Conservation (phyloP, 2,113 vertebrate genomes). For the Cinclus mexicanus region DNA sequence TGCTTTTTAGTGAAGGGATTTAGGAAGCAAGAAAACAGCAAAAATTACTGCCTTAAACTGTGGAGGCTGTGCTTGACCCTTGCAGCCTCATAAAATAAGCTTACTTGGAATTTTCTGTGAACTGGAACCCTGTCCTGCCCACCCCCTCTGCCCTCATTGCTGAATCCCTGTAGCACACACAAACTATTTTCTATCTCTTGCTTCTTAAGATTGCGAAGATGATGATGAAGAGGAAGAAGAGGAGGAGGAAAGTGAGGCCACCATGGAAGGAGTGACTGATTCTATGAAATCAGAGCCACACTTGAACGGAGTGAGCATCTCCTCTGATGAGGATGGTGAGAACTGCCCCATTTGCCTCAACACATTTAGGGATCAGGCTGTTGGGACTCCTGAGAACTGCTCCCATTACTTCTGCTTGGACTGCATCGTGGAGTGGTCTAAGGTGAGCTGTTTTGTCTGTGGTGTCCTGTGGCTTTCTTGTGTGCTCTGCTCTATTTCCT, state of each 20-base stretch:
- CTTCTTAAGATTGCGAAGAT: conserved; percentile 61
- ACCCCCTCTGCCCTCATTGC: background rate
- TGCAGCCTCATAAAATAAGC: background rate
- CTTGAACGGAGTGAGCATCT: background rate
- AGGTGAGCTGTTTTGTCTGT: conserved; percentile 74
- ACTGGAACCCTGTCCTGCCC: background rate
- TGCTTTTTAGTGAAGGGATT: background rate
- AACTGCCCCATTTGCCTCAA: conserved; percentile 97
- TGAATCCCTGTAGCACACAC: background rate
- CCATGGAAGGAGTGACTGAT: background rate
- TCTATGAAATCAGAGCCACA: conserved; percentile 28
- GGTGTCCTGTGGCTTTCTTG: background rate
- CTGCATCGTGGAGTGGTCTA: conserved; percentile 94
- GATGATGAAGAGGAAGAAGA: conserved; percentile 58
- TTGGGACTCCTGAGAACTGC: conserved; percentile 93
- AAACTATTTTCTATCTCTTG: background rate
- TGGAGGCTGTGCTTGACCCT: background rate
- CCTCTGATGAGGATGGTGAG: conserved; percentile 89
- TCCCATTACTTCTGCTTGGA: conserved; percentile 96
- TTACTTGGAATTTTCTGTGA: background rate
- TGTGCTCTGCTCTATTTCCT: background rate
- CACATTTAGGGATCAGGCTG: conserved; percentile 85
- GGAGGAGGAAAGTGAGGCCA: background rate
- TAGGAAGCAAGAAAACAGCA: background rate
- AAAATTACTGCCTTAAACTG: background rate